phyloP scores from a whole-genome alignment of 2,888 invertebrate species.

The Plagodis dolabraria region DNA sequence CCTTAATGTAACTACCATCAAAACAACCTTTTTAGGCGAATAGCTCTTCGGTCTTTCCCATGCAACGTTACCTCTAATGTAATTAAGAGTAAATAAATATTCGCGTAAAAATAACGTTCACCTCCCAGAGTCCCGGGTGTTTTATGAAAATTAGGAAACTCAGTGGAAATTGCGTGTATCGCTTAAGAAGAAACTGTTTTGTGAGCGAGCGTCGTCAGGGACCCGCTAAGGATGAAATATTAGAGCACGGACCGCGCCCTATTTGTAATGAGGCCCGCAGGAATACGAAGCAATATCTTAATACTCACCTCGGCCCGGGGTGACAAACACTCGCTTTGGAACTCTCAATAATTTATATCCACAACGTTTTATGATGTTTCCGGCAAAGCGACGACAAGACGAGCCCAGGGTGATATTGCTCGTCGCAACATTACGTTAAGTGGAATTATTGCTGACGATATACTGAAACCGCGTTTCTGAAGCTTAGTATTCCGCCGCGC shows the following conservation, averaged over 20 bases:
- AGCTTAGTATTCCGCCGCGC: constrained; percentile 53
- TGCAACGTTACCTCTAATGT: constrained; percentile 68
- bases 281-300: constrained; percentile 83
- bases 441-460: constrained; percentile 67
- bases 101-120: constrained; percentile 41
- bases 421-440: constrained; percentile 57
- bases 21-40: constrained; percentile 76
- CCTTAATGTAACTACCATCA: constrained; percentile 80
- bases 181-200: constrained; percentile 46
- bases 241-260: constrained; percentile 69
- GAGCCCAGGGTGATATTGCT: constrained; percentile 59
- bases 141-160: constrained; percentile 66
- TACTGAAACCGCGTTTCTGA: constrained; percentile 51
- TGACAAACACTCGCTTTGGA: constrained; percentile 80
- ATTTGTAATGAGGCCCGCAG: constrained; percentile 78
- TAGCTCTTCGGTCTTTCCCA: constrained; percentile 66
- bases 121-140: constrained; percentile 47
- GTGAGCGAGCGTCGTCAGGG: constrained; percentile 52
- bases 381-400: constrained; percentile 67
- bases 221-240: constrained; percentile 75
- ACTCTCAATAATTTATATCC: constrained; percentile 82
- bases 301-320: constrained; percentile 73
- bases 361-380: constrained; percentile 66
- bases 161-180: constrained; percentile 50
- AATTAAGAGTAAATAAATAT: constrained; percentile 67